Percentiles rank a stretch among this genome's conserved stretches.
These are phyloP conservation scores for Notarius quadriscutis DNA, from an alignment of 2,113 vertebrate species.

Conservation along the genomic window DNA sequence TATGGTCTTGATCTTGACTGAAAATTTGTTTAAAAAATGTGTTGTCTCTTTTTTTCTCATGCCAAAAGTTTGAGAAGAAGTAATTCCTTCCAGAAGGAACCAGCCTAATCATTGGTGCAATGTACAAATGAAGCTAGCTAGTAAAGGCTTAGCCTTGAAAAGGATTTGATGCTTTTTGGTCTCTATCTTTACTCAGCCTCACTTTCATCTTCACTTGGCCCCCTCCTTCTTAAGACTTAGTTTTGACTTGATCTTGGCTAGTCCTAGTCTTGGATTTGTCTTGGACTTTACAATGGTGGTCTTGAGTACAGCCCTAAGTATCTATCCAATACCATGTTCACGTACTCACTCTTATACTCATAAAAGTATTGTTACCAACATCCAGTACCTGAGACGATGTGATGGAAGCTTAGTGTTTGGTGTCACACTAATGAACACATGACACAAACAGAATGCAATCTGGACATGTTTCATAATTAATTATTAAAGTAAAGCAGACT, in stretches of 20 bases:
- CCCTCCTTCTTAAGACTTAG: not conserved
- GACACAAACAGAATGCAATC: not conserved
- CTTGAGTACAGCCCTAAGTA: not conserved
- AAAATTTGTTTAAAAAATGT: not conserved
- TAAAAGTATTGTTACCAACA: not conserved
- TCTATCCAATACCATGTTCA: not conserved
- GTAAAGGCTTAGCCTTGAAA: not conserved
- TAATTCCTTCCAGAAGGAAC: not conserved
- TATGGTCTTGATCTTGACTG: not conserved
- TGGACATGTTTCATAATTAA: not conserved
- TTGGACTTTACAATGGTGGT: not conserved
- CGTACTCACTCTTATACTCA: not conserved
- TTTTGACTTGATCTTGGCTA: not conserved
- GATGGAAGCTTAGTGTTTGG: not conserved
- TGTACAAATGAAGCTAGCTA: not conserved
- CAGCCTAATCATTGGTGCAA: not conserved
- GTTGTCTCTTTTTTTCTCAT: not conserved
- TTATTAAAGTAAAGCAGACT: not conserved
- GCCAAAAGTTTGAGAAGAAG: not conserved
- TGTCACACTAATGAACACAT: not conserved
- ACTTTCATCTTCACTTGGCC: not conserved
- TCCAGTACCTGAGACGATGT: not conserved
- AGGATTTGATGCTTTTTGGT: not conserved
- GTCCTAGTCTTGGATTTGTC: not conserved
- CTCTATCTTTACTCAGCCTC: not conserved